These are phyloP conservation scores for Dolichotis patagonum DNA, from an alignment of 2,113 vertebrate species.

Conservation along the genomic window DNA sequence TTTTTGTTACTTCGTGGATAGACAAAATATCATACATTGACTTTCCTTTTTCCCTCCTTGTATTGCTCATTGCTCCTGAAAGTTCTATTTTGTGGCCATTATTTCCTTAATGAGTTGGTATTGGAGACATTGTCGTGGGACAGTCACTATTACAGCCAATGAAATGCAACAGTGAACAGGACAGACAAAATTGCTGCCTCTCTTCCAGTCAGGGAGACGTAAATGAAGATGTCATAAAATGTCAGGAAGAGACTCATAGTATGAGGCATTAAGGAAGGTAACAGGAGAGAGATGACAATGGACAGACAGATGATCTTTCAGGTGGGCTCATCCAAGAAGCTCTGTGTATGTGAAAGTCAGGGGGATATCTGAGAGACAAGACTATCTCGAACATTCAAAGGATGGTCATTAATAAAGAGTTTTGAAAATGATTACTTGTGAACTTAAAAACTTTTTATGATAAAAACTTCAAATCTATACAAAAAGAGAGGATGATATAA, in stretches of 20 bases:
- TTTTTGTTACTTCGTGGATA: background rate
- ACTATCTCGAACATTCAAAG: background rate
- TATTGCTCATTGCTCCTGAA: background rate
- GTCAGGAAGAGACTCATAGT: background rate
- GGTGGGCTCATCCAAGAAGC: background rate
- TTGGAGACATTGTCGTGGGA: background rate
- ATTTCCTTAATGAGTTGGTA: background rate
- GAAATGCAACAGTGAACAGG: background rate
- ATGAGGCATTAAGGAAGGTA: background rate
- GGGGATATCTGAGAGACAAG: background rate
- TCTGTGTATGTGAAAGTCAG: background rate
- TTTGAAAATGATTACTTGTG: background rate
- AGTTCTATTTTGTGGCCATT: background rate
- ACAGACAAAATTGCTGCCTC: background rate
- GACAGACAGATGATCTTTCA: background rate
- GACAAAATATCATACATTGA: background rate
- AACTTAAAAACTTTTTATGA: background rate
- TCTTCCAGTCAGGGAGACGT: background rate
- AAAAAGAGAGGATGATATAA: background rate
- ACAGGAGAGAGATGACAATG: background rate
- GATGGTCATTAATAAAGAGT: background rate
- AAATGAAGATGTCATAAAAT: background rate
- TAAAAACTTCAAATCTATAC: background rate
- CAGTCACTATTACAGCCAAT: background rate
- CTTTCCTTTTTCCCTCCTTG: background rate